Percentiles rank a stretch among this genome's conserved stretches.
Evolutionary conservation across 2,888 invertebrate species (phyloP).

Genomic region (Drosophila tanythrix): DNA sequence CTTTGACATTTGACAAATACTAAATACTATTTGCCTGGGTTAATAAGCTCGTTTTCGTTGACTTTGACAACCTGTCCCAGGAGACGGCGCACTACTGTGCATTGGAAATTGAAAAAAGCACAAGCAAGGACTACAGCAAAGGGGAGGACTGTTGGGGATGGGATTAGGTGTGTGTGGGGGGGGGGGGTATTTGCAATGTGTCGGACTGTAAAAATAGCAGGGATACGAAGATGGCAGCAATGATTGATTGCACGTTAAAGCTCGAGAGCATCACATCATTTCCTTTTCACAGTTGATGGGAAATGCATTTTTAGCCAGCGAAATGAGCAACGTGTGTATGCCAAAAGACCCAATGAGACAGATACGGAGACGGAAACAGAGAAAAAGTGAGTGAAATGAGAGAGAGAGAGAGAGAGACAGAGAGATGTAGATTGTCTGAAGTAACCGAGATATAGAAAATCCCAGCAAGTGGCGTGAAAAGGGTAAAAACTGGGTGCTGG

Average conservation of each 20-base stretch:
- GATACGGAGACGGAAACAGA: background rate
- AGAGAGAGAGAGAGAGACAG: background rate
- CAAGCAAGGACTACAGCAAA: slow-evolving; percentile 26
- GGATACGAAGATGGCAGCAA: slow-evolving; percentile 55
- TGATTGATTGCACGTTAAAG: slow-evolving; percentile 82
- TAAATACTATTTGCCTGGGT: slow-evolving; percentile 78
- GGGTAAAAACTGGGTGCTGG: slow-evolving; percentile 25
- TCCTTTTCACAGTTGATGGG: slow-evolving; percentile 80
- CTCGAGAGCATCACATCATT: slow-evolving; percentile 78
- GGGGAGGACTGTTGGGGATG: background rate
- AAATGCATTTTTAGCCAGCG: slow-evolving; percentile 78
- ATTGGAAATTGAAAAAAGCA: slow-evolving; percentile 7
- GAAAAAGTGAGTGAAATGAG: slow-evolving; percentile 1
- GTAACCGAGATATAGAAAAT: slow-evolving; percentile 46
- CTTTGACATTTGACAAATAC: slow-evolving; percentile 77
- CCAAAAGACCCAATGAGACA: slow-evolving; percentile 15
- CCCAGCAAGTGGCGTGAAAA: slow-evolving; percentile 48
- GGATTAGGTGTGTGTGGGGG: background rate
- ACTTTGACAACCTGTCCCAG: slow-evolving; percentile 60
- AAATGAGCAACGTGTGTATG: slow-evolving; percentile 68
- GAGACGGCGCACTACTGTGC: background rate
- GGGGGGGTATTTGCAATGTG: slow-evolving; percentile 19
- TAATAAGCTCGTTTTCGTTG: slow-evolving; percentile 77
- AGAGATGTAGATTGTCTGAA: slow-evolving; percentile 3
- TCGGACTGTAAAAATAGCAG: slow-evolving; percentile 49